Base-by-base conservation (phyloP, 2,797 vertebrate genomes). In the Delichon dasypus region DNA sequence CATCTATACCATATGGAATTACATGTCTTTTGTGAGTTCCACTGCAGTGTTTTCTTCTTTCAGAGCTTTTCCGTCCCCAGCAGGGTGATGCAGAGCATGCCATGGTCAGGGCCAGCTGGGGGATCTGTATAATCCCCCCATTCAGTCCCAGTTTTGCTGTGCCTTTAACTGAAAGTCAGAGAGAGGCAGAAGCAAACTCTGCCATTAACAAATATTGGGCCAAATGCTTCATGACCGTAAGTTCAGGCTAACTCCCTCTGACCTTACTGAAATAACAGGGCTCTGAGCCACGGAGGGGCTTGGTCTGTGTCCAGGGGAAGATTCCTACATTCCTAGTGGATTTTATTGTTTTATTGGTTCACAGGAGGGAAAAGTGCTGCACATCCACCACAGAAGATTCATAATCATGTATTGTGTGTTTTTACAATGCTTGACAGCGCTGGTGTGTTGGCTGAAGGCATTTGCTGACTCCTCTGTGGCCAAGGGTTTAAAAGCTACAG, bases 91-190 rank as follows among this genome's bases (percentile, higher is more conserved):
- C 36, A 70, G 45, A 85, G 32, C 12, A 5, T 25, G 30, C 16
- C 38, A 45, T 4, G 19, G n/a, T 38, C 11, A 66, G 25, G 17
- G 55, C 5, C 3, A 17, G 14, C 40, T n/a, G 44, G 5, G 9
- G 19, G 2, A 13, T 58, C 2, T 0, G 2, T 47, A 10, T 19
- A 53, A 64, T 11, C 16, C 44, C 27, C 11, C 26, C 0, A 1
- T 16, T 67, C 18, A 11, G 14, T n/a, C 44, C 38, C 18, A 29
- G 25, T 54, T 80, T 64, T 44, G 21, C 34, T 77, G 5, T 26
- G 18, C 25, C 34, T 88, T 89, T 66, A 54, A 54, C 0, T 64
- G 20, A 36, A 83, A 78, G 13, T 38, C 55, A 40, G 44, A 26
- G 29, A 45, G 67, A 86, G 9, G 26, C n/a, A 77, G 57, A 80